Conservation (phyloP, 2,888 invertebrate species). For the Incurvaria masculella region DNA sequence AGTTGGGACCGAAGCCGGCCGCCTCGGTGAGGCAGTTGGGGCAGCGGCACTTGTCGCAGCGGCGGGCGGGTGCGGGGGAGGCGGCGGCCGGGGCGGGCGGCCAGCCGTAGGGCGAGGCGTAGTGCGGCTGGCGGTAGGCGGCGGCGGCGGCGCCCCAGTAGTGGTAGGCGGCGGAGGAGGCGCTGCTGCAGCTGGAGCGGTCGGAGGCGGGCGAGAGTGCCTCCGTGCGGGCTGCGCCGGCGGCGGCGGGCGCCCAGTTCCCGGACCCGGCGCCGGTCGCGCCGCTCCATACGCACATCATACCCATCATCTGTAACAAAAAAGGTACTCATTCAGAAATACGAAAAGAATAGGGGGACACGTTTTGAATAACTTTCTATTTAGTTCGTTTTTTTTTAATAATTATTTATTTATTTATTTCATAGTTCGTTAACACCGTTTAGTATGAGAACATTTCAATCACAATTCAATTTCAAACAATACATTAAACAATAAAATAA, state of each 20-base stretch:
- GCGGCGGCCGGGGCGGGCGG: conserved; percentile 36
- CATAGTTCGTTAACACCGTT: too few relatives aligned
- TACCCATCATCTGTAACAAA: conserved; percentile 44
- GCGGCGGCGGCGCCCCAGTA: conserved; percentile 34
- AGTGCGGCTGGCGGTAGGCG: conserved; percentile 39
- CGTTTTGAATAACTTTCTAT: too few relatives aligned
- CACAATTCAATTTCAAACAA: too few relatives aligned
- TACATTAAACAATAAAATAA: too few relatives aligned
- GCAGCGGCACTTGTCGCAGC: conserved; percentile 74
- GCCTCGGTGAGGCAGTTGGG: conserved; percentile 81
- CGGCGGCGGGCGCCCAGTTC: conserved; percentile 23
- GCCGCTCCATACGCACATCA: conserved; percentile 44
- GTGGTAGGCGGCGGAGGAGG: conserved; percentile 39
- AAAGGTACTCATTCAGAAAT: too few relatives aligned
- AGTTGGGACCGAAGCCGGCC: conserved; percentile 69
- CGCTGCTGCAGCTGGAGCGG: conserved; percentile 45
- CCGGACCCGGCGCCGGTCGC: conserved; percentile 38
- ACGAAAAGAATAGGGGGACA: too few relatives aligned
- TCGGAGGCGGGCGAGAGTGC: conserved; percentile 47
- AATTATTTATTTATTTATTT: too few relatives aligned
- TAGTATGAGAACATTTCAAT: too few relatives aligned
- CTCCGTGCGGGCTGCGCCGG: conserved; percentile 44
- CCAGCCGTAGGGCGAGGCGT: conserved; percentile 16
- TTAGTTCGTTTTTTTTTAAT: too few relatives aligned
- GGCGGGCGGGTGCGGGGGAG: conserved; percentile 55